These are phyloP conservation scores for Isurus oxyrinchus DNA, from an alignment of 2,113 vertebrate species.

Conservation along the genomic window DNA sequence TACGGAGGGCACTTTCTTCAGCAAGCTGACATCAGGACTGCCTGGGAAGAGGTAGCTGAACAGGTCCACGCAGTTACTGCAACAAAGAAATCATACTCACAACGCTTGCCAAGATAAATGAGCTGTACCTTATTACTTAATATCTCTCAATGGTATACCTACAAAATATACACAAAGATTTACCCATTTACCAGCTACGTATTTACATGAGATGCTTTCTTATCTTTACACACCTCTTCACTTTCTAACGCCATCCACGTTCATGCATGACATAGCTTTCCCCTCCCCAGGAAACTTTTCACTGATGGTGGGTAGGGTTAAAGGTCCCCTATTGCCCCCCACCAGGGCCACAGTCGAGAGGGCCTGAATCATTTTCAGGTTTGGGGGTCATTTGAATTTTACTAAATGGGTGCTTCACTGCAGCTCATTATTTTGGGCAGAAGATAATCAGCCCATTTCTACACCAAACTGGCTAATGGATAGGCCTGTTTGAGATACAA, in stretches of 20 bases:
- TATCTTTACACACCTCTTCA: background rate
- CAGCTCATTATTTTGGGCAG: too few relatives aligned
- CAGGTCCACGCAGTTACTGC: background rate
- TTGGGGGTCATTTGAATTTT: background rate
- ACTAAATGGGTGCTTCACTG: too few relatives aligned
- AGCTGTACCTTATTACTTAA: background rate
- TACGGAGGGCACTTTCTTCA: background rate
- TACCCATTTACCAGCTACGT: background rate
- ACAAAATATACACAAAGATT: background rate
- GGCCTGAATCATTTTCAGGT: background rate
- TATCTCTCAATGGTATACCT: background rate
- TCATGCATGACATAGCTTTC: background rate
- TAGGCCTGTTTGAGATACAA: too few relatives aligned
- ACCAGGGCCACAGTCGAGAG: background rate
- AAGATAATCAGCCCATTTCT: too few relatives aligned
- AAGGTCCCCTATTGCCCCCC: background rate
- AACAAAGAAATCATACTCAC: background rate
- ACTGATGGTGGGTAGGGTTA: background rate
- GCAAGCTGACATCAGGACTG: too few relatives aligned
- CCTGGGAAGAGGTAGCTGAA: slow-evolving; percentile 2
- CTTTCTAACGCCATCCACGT: background rate
- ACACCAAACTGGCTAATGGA: too few relatives aligned
- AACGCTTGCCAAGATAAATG: background rate
- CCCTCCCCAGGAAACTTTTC: background rate
- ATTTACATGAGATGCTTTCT: background rate